Evolutionary conservation across 1,140 invertebrate genomes (phyloP).

Genomic region (Penaeus vannamei): DNA sequence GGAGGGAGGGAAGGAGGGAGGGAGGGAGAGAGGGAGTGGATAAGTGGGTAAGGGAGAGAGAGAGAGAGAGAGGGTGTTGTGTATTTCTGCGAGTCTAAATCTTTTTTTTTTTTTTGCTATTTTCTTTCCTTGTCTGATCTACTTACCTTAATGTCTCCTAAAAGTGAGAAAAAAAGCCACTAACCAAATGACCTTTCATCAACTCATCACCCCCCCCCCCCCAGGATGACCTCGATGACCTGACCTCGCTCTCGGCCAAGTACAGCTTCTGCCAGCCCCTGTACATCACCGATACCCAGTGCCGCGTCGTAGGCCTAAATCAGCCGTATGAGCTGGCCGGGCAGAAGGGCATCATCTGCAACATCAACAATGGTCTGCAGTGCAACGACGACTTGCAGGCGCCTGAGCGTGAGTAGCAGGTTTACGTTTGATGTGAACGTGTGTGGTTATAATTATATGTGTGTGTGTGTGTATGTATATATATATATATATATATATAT

Average conservation of each 20-base stretch:
- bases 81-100: no score
- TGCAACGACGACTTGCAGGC: slow-evolving; percentile 71
- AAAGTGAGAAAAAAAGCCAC: no score
- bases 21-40: no score
- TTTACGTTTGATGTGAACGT: background rate
- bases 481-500: slow-evolving; percentile 30
- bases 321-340: slow-evolving; percentile 67
- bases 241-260: slow-evolving; percentile 67
- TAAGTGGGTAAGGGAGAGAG: no score
- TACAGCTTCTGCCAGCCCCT: slow-evolving; percentile 70
- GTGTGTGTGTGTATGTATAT: background rate
- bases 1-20: no score
- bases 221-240: slow-evolving; percentile 70
- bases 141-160: no score
- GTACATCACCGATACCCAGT: slow-evolving; percentile 70
- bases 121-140: no score
- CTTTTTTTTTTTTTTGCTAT: no score
- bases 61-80: no score
- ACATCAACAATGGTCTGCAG: slow-evolving; percentile 70
- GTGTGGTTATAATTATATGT: background rate
- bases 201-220: background rate
- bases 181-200: no score
- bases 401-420: slow-evolving; percentile 52
- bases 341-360: slow-evolving; percentile 70
- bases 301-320: slow-evolving; percentile 69